These are phyloP conservation scores for Acheta domesticus DNA, from an alignment of 2,888 invertebrate species.

Conservation along the genomic window DNA sequence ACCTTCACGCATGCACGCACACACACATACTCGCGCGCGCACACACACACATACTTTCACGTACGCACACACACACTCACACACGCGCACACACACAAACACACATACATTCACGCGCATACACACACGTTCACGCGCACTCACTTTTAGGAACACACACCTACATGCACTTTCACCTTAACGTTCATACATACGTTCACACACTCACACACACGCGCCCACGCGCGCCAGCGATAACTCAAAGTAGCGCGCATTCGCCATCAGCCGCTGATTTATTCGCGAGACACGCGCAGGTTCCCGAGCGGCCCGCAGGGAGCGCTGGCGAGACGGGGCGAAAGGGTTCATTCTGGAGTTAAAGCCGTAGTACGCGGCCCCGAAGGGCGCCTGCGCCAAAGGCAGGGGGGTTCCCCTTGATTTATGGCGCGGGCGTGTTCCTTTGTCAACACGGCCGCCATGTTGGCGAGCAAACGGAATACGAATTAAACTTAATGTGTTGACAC, in stretches of 20 bases:
- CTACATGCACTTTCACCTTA: too few species aligned
- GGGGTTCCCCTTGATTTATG: not conserved
- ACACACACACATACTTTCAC: too few species aligned
- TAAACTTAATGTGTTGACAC: constrained; percentile 6
- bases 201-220: too few species aligned
- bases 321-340: not conserved
- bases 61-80: too few species aligned
- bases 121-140: too few species aligned
- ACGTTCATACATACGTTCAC: too few species aligned
- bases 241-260: not conserved
- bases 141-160: too few species aligned
- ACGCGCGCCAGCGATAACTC: not conserved
- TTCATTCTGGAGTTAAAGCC: not conserved
- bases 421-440: constrained; percentile 5
- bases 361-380: not conserved
- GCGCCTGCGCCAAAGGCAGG: not conserved
- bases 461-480: constrained; percentile 18
- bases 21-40: too few species aligned
- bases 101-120: too few species aligned
- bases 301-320: not conserved
- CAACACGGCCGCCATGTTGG: not conserved
- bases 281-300: not conserved
- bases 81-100: too few species aligned
- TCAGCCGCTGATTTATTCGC: not conserved
- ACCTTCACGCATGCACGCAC: too few species aligned